phyloP scores from a whole-genome alignment of 2,113 vertebrate species.

The Phainopepla nitens region DNA sequence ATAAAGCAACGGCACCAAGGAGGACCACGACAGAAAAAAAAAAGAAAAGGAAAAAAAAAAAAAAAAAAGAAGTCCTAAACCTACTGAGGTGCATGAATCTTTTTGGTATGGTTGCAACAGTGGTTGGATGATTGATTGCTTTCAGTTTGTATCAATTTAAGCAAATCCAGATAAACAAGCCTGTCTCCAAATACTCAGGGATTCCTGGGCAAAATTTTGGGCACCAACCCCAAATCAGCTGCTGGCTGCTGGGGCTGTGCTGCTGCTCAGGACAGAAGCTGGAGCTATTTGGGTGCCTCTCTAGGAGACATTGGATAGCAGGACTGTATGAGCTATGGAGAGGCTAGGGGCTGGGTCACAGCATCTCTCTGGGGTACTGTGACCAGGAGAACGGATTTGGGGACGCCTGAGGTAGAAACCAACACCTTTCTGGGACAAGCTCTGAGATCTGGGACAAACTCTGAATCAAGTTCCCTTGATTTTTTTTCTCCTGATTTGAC shows the following conservation, averaged over 20 bases:
- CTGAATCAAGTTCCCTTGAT: too few species aligned
- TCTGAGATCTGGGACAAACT: background rate
- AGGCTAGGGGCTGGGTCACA: background rate
- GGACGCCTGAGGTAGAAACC: background rate
- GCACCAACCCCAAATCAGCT: background rate
- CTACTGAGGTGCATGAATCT: background rate
- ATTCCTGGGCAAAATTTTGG: background rate
- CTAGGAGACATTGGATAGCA: accelerated
- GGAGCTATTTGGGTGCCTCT: background rate
- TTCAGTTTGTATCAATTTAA: background rate
- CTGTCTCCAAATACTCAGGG: background rate
- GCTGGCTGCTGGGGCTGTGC: background rate
- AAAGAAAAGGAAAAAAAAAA: too few species aligned
- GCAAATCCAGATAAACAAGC: background rate
- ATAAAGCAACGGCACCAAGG: background rate
- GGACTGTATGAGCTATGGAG: background rate
- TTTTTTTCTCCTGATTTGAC: background rate
- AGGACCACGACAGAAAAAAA: background rate
- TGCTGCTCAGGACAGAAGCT: background rate
- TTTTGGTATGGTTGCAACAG: background rate
- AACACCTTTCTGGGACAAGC: accelerated
- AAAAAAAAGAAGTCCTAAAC: background rate
- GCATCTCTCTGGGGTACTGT: background rate
- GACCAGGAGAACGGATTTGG: background rate
- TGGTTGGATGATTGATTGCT: background rate